Evolutionary conservation across 2,113 vertebrate genomes (phyloP), one percentile per base, ranked within the genome.

Genomic region (Petrocephalus microphthalmus): DNA sequence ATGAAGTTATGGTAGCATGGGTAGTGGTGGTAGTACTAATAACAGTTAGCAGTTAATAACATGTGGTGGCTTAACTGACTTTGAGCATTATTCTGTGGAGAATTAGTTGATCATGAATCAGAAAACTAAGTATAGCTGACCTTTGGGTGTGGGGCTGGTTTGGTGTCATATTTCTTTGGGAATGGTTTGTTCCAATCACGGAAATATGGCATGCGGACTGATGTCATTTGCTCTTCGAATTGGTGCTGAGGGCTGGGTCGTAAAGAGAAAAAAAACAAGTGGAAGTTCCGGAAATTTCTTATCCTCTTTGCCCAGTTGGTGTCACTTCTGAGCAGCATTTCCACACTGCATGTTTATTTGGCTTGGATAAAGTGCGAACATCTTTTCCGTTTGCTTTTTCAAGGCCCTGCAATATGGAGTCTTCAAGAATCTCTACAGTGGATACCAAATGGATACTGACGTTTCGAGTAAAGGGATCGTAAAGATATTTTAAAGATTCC

Each of bases 251-350:
- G 60, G 67, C 49, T 52, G 47, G 86, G 8, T 33, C 56, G 17
- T 64, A 13, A 60, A 54, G 20, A 87, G 47, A 64, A 57, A 29
- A 29, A 57, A 2, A 25, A 64, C 7, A 64, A 67, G n/a, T 67
- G 60, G 49, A 87, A 78, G 87, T 78, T 87, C 64, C 53, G 49
- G 87, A 53, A 87, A 81, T 54, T 49, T 78, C 47, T 78, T 87
- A 53, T 78, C 25, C 17, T 22, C 29, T 54, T 33, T 29, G 49
- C 49, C 83, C 83, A 84, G 47, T 13, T 84, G 83, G 83, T 84
- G 83, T 49, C 83, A 84, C 83, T 84, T 84, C 49, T 84, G 83
- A 52, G 47, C 47, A 84, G n/a, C 25, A 20, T 20, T 29, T 52
- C n/a, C 74, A 45, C 33, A 51, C 3, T 47, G 74, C 74, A 45